Evolutionary conservation across 2,797 vertebrate genomes (phyloP), one percentile per base, ranked within the genome.

Genomic region (Pseudomugil gertrudae): DNA sequence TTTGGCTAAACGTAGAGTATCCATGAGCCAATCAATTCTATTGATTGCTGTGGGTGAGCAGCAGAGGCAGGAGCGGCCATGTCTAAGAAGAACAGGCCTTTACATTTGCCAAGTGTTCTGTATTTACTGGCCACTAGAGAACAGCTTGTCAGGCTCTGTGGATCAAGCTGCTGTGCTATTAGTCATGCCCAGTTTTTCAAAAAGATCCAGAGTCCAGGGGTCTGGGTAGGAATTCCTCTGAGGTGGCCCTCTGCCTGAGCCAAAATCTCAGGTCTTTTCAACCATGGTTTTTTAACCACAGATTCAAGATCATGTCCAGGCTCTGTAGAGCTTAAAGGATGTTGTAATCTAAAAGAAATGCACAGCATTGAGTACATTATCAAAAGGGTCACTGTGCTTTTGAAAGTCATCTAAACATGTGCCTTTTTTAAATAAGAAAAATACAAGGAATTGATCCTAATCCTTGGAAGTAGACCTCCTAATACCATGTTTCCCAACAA

Each of bases 71-170:
- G 48, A 58, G 81, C 61, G 61, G 72, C 63, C 65, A 75, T 80
- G 84, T 84, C 68, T 67, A 69, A 69, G 68, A 72, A 63, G 63
- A 81, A 69, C 72, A 52, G 80, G 60, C 66, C 70, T 81, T 82
- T 79, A 80, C 79, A 82, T 90, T 85, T 90, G 90, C 83, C 84
- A 76, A 74, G 59, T 35, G 27, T 72, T 86, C 66, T 78, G 81
- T 89, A 87, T 91, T 92, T 91, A 91, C 81, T 76, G 83, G 85
- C 84, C 87, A 76, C 83, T 52, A 76, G 85, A 89, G 87, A 85
- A 72, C 82, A 63, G 79, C 76, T 65, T 86, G 88, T 87, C 84
- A 62, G 71, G 66, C 82, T 85, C 77, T 72, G 71, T 85, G 80
- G 89, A 85, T 90, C 84, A 78, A 69, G 74, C 78, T 23, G 35